Evolutionary conservation across 2,888 invertebrate genomes (phyloP).

Genomic region (Cataglyphis albicans): DNA sequence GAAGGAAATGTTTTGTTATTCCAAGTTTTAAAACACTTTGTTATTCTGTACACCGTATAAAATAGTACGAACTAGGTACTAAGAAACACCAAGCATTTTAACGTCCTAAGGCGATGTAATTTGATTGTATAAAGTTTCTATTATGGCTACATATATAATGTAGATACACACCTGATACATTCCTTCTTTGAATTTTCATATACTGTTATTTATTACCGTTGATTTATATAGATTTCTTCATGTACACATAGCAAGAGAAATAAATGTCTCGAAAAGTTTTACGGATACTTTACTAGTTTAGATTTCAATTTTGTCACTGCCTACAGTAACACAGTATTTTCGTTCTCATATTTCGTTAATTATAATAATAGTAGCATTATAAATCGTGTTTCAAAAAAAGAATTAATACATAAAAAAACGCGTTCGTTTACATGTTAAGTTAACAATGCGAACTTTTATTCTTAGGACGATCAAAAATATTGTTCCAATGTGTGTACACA

Average conservation of each 20-base stretch:
- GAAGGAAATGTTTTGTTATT: constrained; percentile 37
- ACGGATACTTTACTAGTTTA: constrained; percentile 48
- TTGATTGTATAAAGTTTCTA: constrained; percentile 27
- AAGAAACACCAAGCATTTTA: constrained; percentile 47
- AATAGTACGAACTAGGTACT: constrained; percentile 55
- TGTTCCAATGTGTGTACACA: constrained; percentile 26
- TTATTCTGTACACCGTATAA: constrained; percentile 54
- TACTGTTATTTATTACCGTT: constrained; percentile 52
- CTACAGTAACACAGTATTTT: constrained; percentile 76
- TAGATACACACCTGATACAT: constrained; percentile 67
- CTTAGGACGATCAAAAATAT: constrained; percentile 36
- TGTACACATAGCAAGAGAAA: constrained; percentile 7
- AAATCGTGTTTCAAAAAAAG: constrained; percentile 29
- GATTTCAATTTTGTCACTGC: constrained; percentile 76
- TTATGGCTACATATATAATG: constrained; percentile 18
- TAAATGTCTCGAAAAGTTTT: constrained; percentile 37
- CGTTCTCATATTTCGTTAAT: constrained; percentile 11
- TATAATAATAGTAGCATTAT: not conserved
- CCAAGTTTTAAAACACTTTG: constrained; percentile 51
- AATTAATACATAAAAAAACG: constrained; percentile 11
- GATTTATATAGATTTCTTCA: constrained; percentile 41
- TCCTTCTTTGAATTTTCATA: constrained; percentile 70
- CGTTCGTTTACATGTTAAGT: constrained; percentile 12
- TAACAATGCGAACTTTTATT: constrained; percentile 9
- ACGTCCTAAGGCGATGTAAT: constrained; percentile 28